Evolutionary conservation across 2,797 vertebrate genomes (phyloP), one percentile per base, ranked within the genome.

Genomic region (Pipistrellus kuhlii): DNA sequence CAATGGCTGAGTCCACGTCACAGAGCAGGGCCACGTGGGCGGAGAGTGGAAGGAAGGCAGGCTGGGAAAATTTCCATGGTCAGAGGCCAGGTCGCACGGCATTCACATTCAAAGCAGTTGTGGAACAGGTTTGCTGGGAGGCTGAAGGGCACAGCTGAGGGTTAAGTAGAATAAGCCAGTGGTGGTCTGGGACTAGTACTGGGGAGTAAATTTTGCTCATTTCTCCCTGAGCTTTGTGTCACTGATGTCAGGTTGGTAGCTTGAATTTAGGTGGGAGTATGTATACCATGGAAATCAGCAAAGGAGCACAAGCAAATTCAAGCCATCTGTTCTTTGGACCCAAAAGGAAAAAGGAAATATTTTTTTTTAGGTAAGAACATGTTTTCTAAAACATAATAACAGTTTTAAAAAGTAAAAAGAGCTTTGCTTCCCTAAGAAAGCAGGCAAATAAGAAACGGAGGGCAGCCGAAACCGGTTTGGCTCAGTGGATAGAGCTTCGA

Each of bases 381-480:
- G 2, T 23, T 81, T 90, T 75, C 81, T 76, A 90, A 94, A 89
- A 71, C 38, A 75, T 75, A 85, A 25, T 68, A 55, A 87, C 35
- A 78, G 77, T n/a, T 69, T 72, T 73, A 2, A 44, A 85, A 82
- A 76, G 4, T 69, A 51, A 38, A 91, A 53, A 73, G 38, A 15
- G 12, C 12, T 83, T 35, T 86, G 53, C 64, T 32, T 86, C 8
- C 51, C 32, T 77, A 82, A 57, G n/a, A 73, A 78, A 91, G 21
- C 38, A 73, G 38, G n/a, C 62, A 80, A 94, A 23, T 51, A 88
- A 64, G 32, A 81, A 73, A 32, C 41, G 32, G 51, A 80, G 38
- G 7, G 15, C 38, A 38, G 38, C 38, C 5, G 38, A 38, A 38
- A 38, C 38, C 38, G 38, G 38, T 38, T 38, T 38, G 38, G 38